These are phyloP conservation scores for Augiades crinisus DNA, from an alignment of 2,888 invertebrate genomes.

Conservation along the genomic window DNA sequence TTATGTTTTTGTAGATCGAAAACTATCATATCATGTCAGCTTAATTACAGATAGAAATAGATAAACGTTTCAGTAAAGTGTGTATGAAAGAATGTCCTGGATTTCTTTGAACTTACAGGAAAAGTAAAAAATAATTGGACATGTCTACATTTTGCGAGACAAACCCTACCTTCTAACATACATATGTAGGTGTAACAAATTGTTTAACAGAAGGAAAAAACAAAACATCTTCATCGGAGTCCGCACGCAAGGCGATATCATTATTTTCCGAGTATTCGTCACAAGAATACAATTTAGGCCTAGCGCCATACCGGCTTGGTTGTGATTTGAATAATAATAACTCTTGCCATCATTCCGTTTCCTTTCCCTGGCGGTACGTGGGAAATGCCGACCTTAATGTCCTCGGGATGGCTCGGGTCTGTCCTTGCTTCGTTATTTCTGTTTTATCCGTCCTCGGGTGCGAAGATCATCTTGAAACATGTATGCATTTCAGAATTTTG, in stretches of 20 bases:
- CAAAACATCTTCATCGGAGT: slow-evolving; percentile 33
- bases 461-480: no score
- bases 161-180: no score
- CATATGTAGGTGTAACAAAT: neutral
- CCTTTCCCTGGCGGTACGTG: slow-evolving; percentile 73
- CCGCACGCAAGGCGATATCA: slow-evolving; percentile 45
- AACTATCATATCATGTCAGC: no score
- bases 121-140: no score
- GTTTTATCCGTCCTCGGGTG: slow-evolving; percentile 32
- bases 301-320: slow-evolving; percentile 63
- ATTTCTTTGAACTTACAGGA: no score
- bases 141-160: no score
- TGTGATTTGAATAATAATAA: slow-evolving; percentile 81
- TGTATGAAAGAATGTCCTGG: no score
- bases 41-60: no score
- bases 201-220: slow-evolving; percentile 6
- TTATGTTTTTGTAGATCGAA: no score
- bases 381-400: slow-evolving; percentile 73
- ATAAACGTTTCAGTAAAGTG: no score
- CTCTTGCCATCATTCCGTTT: slow-evolving; percentile 73
- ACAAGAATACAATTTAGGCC: slow-evolving; percentile 72
- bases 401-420: slow-evolving; percentile 43
- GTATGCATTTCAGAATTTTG: no score
- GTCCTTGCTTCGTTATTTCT: slow-evolving; percentile 18
- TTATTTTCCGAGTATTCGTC: slow-evolving; percentile 68